A percentile compares a stretch with the other conserved stretches of the same genome.
Evolutionary conservation across 2,797 vertebrate genomes (phyloP).

Genomic region (Parotocinclus haroldoi): DNA sequence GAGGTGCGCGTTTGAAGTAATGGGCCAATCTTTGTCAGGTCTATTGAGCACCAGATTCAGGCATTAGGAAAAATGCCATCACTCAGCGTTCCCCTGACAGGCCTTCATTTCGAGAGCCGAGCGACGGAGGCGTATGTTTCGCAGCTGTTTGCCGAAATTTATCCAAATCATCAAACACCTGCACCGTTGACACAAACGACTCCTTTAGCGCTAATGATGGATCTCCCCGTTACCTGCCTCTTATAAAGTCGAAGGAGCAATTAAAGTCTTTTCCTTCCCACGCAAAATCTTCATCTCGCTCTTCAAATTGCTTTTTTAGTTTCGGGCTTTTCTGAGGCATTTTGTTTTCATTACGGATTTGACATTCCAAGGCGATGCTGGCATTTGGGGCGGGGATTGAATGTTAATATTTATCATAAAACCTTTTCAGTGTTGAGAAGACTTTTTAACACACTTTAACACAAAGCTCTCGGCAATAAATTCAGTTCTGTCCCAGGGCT

Average conservation of each 20-base stretch:
- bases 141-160: slow-evolving; percentile 28
- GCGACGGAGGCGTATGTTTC: slow-evolving; percentile 16
- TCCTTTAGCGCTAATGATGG: slow-evolving; percentile 35
- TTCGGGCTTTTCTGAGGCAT: not conserved
- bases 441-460: slow-evolving; percentile 2
- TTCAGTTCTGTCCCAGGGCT: slow-evolving; percentile 21
- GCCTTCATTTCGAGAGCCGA: slow-evolving; percentile 22
- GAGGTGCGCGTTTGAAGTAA: slow-evolving; percentile 21
- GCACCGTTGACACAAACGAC: slow-evolving; percentile 20
- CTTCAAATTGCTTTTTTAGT: slow-evolving; percentile 5
- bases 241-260: slow-evolving; percentile 34
- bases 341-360: slow-evolving; percentile 5
- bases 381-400: not conserved
- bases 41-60: slow-evolving; percentile 28
- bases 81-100: slow-evolving; percentile 21
- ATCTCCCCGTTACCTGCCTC: slow-evolving; percentile 31
- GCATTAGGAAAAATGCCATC: slow-evolving; percentile 20
- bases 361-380: slow-evolving; percentile 2
- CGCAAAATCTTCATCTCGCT: slow-evolving; percentile 8
- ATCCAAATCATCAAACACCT: slow-evolving; percentile 33
- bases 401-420: slow-evolving; percentile 11
- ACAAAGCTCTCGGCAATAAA: slow-evolving; percentile 18
- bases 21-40: slow-evolving; percentile 27
- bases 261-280: slow-evolving; percentile 22
- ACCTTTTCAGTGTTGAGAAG: too few relatives aligned